Evolutionary conservation across 2,797 vertebrate genomes (phyloP).

Genomic region (Catharus ustulatus): DNA sequence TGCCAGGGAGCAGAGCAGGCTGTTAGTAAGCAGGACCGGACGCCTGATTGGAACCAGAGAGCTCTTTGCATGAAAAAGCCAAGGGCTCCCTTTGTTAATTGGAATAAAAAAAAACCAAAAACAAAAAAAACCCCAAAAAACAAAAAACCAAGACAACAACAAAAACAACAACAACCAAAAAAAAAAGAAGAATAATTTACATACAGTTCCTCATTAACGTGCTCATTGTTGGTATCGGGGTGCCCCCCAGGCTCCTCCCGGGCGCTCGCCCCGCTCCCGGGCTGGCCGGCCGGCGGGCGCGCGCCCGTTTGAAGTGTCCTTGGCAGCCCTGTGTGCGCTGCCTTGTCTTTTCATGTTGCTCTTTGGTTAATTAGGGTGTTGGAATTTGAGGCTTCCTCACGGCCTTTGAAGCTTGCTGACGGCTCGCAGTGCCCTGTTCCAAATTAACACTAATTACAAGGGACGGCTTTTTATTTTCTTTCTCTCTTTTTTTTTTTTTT

Average conservation of each 20-base stretch:
- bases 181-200: conserved; percentile 14
- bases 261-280: neutral
- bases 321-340: conserved; percentile 66
- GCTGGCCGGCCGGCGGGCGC: conserved; percentile 21
- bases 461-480: conserved; percentile 67
- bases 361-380: conserved; percentile 78
- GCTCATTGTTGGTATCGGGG: conserved; percentile 45
- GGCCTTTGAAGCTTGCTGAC: conserved; percentile 74
- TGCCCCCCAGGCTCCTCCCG: neutral
- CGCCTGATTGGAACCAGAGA: conserved; percentile 61
- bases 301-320: conserved; percentile 64
- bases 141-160: neutral
- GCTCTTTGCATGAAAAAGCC: conserved; percentile 64
- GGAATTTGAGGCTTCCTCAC: conserved; percentile 75
- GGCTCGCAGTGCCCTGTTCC: conserved; percentile 72
- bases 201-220: conserved; percentile 65
- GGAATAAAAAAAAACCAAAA: neutral
- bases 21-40: conserved; percentile 28
- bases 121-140: neutral
- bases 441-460: conserved; percentile 78
- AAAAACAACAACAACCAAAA: neutral
- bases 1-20: neutral
- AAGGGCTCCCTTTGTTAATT: conserved; percentile 70
- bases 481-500: neutral
- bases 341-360: conserved; percentile 78